Percentiles rank a stretch among this genome's conserved stretches.
phyloP scores from a whole-genome alignment of 1,140 invertebrate genomes.

The Aphaenogaster floridana region DNA sequence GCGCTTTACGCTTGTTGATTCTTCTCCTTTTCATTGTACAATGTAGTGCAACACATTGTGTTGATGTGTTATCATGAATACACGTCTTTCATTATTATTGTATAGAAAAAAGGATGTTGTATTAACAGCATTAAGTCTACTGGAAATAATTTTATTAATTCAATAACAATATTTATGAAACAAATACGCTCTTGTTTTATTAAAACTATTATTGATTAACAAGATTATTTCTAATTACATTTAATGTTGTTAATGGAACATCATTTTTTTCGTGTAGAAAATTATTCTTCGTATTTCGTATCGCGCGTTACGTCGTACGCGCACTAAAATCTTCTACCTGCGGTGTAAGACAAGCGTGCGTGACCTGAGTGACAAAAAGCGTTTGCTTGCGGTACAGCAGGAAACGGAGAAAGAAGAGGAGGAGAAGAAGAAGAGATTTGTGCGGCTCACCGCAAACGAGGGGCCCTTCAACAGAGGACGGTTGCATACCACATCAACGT shows the following conservation, averaged over 20 bases:
- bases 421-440: constrained; percentile 15
- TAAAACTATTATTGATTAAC: no score
- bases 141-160: no score
- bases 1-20: not conserved
- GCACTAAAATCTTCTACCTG: constrained; percentile 3
- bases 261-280: no score
- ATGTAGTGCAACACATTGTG: not conserved
- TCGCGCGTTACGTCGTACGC: not conserved
- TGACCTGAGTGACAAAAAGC: constrained; percentile 41
- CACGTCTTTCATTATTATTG: not conserved
- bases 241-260: no score
- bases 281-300: no score
- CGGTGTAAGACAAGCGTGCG: constrained; percentile 19
- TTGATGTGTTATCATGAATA: not conserved
- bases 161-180: no score
- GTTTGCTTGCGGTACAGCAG: constrained; percentile 10
- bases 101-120: no score
- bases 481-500: not conserved
- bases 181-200: no score
- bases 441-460: constrained; percentile 34
- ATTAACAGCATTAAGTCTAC: no score
- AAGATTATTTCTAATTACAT: no score
- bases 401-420: not conserved
- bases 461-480: not conserved
- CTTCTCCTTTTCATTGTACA: not conserved